Evolutionary conservation across 2,888 invertebrate species (phyloP).

Genomic region (Zaprionus obscuricornis): DNA sequence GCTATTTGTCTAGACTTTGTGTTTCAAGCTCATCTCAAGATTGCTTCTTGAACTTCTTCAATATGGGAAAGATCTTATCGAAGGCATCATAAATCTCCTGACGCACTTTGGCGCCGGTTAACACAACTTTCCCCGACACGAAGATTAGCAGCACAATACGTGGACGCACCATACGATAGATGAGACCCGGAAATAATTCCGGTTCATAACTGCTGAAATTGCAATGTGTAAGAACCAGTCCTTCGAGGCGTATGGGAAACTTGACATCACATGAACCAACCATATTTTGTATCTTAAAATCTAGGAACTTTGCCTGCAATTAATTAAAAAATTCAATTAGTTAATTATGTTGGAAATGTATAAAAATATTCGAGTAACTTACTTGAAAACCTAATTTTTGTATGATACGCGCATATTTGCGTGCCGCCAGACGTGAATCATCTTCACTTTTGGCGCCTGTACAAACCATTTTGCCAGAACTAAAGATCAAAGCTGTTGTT

Average conservation of each 20-base stretch:
- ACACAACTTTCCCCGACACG: conserved; percentile 99
- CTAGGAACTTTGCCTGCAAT: conserved; percentile 90
- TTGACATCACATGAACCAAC: conserved; percentile 91
- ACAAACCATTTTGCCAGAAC: conserved; percentile 93
- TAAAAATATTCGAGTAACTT: conserved; percentile 31
- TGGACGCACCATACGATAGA: conserved; percentile 99
- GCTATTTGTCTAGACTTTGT: conserved; percentile 10
- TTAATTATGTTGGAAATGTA: not conserved
- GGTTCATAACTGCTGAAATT: conserved; percentile 96
- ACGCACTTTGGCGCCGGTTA: conserved; percentile 98
- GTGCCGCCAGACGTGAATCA: conserved; percentile 90
- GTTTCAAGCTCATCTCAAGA: conserved; percentile 76
- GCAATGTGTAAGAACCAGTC: conserved; percentile 89
- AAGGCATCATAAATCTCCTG: conserved; percentile 96
- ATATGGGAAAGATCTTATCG: conserved; percentile 97
- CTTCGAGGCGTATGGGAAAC: conserved; percentile 90
- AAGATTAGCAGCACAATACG: conserved; percentile 98
- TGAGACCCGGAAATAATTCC: conserved; percentile 98
- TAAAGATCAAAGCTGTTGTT: conserved; percentile 91
- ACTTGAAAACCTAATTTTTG: conserved; percentile 92
- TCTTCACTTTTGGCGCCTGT: conserved; percentile 93
- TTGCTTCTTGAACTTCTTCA: conserved; percentile 97
- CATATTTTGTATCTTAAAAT: conserved; percentile 93
- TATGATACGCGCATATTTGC: conserved; percentile 93
- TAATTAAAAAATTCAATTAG: not conserved